These are phyloP conservation scores for Nomada fabriciana DNA, from an alignment of 2,888 invertebrate species.

Conservation along the genomic window DNA sequence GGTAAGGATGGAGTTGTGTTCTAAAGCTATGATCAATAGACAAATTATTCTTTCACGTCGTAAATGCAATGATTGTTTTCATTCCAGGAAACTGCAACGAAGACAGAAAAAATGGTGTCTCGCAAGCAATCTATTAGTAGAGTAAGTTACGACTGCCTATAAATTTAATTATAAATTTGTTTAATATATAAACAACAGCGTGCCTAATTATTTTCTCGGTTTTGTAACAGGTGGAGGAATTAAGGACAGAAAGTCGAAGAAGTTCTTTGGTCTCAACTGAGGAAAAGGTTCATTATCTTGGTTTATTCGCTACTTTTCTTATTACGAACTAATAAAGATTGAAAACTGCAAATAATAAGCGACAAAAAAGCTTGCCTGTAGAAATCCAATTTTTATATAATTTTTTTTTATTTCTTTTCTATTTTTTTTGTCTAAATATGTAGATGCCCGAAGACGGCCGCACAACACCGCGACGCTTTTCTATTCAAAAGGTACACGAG, in stretches of 20 bases:
- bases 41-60: neutral
- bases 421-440: conserved; percentile 58
- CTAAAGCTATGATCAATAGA: neutral
- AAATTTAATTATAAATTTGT: no score
- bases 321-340: neutral
- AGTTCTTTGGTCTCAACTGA: conserved; percentile 80
- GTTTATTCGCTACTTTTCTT: neutral
- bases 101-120: conserved; percentile 76
- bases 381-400: conserved; percentile 17
- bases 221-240: conserved; percentile 77
- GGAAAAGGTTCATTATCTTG: conserved; percentile 71
- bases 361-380: conserved; percentile 3
- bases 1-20: conserved; percentile 47
- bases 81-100: conserved; percentile 74
- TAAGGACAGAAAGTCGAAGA: conserved; percentile 81
- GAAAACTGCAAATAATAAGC: neutral
- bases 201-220: neutral
- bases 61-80: neutral
- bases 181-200: neutral
- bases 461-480: conserved; percentile 77
- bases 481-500: conserved; percentile 78
- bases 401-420: conserved; percentile 15
- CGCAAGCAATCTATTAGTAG: conserved; percentile 80
- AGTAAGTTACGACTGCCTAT: conserved; percentile 59
- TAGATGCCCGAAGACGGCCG: conserved; percentile 77